Base-by-base conservation (phyloP, 1,140 invertebrate species). In the Colletes latitarsis region DNA sequence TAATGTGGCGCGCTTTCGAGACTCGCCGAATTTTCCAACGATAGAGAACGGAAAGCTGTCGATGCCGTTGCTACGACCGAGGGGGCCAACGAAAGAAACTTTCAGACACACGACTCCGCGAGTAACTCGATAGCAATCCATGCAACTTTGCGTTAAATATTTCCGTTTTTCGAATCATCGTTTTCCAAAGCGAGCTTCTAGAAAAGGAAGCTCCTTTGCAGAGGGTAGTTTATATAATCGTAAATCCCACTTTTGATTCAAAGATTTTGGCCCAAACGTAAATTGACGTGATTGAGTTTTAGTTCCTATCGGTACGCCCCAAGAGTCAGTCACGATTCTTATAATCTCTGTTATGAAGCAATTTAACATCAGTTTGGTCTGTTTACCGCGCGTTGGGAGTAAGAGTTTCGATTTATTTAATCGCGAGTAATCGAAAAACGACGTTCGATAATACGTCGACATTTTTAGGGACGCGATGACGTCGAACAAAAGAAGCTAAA, bases 1-100 rank as follows among this genome's bases (percentile, higher is more conserved):
- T 92, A 93, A 92, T 89, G 89, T 87, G 85, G 67, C 84, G 87
- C 85, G 88, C 88, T 88, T 86, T 85, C 83, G 87, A 88, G 86
- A 89, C 83, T 81, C 82, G 87, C 86, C 88, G 88, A 91, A 90
- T 90, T 90, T 88, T 82, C 77, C 70, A 64, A 81, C 72, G 66
- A 57, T 10, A 46, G 30, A 17, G 55, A 19, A 19, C 6, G 46
- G 15, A 10, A 41, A 49, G 19, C 17, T 52, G 71, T 14, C 15
- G 17, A 39, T 55, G 67, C 57, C 53, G 58, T 19, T 30, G 30
- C 57, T 63, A 69, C 64, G 41, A 76, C 43, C 52, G 30, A 66
- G 80, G 58, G 75, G 71, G 17, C 30, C 58, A 64, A 30, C 49
- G 69, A 39, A 46, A 64, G 70, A 46, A 79, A 73, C 3, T 55